Evolutionary conservation across 2,797 vertebrate species (phyloP), one percentile per base, ranked within the genome.

Genomic region (Danio jaintianensis): DNA sequence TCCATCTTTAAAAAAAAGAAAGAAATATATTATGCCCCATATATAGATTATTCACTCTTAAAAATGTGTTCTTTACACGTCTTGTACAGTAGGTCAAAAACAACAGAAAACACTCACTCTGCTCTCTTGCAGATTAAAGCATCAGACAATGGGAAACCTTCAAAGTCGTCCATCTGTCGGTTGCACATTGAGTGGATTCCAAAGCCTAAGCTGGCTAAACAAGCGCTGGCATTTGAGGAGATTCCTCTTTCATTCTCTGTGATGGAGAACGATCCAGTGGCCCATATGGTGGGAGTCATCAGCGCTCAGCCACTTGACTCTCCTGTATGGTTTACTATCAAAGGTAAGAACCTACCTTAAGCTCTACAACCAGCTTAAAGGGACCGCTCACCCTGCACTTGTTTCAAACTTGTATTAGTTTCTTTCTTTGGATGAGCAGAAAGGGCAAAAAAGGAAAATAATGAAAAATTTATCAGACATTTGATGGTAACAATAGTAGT

Each of bases 161-260:
- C 95, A 83, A 95, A 94, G 82, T 96, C 92, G 0, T 95, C 95
- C 3, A 94, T 91, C 75, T 93, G 94, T 6, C 92, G 94, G 9
- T 93, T 96, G 86, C 95, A 96, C 80, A 92, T 96, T 83, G 95
- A 96, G 85, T 96, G 95, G 95, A 96, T 95, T 86, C 81, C 92
- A 66, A 95, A 93, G 85, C 95, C 95, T 0, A 16, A 87, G 79
- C 94, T 93, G 0, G 85, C 93, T 7, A 80, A 80, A 56, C 91
- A 93, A 80, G 90, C 91, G 0, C 91, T 96, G 89, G 88, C 88
- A 74, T 96, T 96, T 89, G 94, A 95, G 82, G 95, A 96, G 84
- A 73, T 91, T 0, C 90, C 90, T 82, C 94, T 95, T 78, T 90
- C 92, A 79, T 96, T 96, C 66, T 95, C 95, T 9, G 95, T 96